phyloP scores from a whole-genome alignment of 37 sponge, comb jelly and placozoan species.

The Geodia barretti region DNA sequence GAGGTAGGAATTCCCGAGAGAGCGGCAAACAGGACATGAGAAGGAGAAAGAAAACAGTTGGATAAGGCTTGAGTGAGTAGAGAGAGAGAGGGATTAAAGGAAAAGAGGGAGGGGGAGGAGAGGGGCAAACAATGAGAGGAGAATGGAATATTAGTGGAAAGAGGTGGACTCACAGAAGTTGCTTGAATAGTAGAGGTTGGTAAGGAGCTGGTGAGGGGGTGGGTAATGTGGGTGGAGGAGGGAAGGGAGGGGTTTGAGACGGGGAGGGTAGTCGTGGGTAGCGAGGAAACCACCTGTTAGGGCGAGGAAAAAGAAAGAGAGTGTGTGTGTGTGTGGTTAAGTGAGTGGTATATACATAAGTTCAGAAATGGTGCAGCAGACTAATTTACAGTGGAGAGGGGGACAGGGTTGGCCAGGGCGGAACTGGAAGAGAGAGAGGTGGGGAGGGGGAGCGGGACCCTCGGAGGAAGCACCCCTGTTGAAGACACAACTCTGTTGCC shows the following conservation, averaged over 20 bases:
- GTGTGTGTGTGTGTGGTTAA: too few species aligned
- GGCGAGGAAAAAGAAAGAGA: not conserved
- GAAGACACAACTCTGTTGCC: not conserved
- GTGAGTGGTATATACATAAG: not conserved
- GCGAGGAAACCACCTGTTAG: not conserved
- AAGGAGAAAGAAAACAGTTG: too few species aligned
- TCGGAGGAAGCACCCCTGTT: not conserved
- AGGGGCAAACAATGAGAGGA: too few species aligned
- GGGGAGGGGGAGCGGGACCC: not conserved
- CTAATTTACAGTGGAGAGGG: not conserved
- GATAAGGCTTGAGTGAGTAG: too few species aligned
- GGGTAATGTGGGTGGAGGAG: not conserved
- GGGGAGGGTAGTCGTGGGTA: not conserved
- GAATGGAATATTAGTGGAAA: too few species aligned
- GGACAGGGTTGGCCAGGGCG: not conserved
- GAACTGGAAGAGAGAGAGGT: not conserved
- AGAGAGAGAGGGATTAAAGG: too few species aligned
- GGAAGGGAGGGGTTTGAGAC: not conserved
- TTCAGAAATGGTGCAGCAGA: not conserved
- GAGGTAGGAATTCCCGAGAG: too few species aligned
- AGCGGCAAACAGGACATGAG: too few species aligned
- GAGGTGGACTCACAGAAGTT: too few species aligned
- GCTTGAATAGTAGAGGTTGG: not conserved
- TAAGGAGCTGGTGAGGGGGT: not conserved
- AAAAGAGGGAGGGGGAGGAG: too few species aligned